A percentile compares a stretch with the other conserved stretches of the same genome.
phyloP scores from a whole-genome alignment of 2,888 invertebrate species.

The Serrognathus titanus region DNA sequence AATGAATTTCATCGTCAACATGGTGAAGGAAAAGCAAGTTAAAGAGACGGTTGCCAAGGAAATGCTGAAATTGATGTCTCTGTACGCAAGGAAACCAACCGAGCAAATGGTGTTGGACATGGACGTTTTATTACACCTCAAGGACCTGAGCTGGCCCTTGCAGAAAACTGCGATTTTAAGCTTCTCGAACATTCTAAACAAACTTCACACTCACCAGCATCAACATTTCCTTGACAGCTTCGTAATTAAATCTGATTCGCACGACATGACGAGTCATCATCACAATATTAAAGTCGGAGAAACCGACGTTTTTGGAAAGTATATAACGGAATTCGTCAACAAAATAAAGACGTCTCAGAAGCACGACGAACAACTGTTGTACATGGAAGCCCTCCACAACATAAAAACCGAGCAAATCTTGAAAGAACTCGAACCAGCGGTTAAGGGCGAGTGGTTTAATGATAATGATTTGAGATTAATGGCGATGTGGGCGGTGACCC shows the following conservation, averaged over 20 bases:
- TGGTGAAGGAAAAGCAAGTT: slow-evolving; percentile 41
- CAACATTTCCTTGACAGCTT: slow-evolving; percentile 13
- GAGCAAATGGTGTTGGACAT: slow-evolving; percentile 43
- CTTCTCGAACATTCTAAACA: slow-evolving; percentile 48
- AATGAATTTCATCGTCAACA: slow-evolving; percentile 42
- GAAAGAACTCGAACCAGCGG: slow-evolving; percentile 45
- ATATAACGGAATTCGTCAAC: slow-evolving; percentile 30
- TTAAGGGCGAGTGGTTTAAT: slow-evolving; percentile 40
- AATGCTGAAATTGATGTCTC: slow-evolving; percentile 47
- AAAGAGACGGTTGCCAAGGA: slow-evolving; percentile 35
- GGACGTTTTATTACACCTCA: slow-evolving; percentile 37
- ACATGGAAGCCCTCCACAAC: slow-evolving; percentile 50
- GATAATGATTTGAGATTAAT: slow-evolving; percentile 43
- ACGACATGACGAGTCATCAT: background rate
- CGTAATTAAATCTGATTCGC: background rate
- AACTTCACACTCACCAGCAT: slow-evolving; percentile 30
- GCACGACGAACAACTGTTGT: slow-evolving; percentile 45
- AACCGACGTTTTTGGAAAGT: slow-evolving; percentile 29
- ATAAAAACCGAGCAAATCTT: slow-evolving; percentile 44
- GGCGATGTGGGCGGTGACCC: slow-evolving; percentile 46
- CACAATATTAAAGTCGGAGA: background rate
- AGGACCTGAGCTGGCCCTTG: slow-evolving; percentile 32
- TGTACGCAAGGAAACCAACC: slow-evolving; percentile 45
- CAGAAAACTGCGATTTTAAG: slow-evolving; percentile 46
- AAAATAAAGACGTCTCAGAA: slow-evolving; percentile 31